Evolutionary conservation across 2,113 vertebrate genomes (phyloP), one percentile per base, ranked within the genome.

Genomic region (Peucedramus taeniatus): DNA sequence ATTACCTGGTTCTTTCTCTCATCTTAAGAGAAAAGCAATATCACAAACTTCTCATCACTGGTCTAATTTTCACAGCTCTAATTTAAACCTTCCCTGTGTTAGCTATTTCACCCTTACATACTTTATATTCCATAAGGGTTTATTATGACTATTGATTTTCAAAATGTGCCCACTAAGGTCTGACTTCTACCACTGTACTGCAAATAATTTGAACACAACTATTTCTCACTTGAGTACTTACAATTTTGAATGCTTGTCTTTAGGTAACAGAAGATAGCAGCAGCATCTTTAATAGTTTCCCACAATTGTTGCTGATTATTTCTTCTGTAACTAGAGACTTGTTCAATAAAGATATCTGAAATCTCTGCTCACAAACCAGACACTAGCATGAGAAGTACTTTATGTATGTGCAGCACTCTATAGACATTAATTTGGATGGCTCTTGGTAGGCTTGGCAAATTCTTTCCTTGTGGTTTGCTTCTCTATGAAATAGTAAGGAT

Each of bases 251-350:
- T 39, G 44, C 66, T 96, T 97, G 89, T 72, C 97, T 94, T 96
- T 85, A 95, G 17, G 75, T 57, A 79, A 51, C 63, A 54, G 68
- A 89, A 94, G 44, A 76, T n/a, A 71, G 50, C 39, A 83, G 20
- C 65, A 86, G 57, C 75, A 89, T 70, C 50, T 91, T 96, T 93
- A 95, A 84, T 96, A 96, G 77, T 91, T 97, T 97, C 50, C 56
- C 49, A 13, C 27, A 84, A 70, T n/a, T 97, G 79, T 64, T 94
- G 90, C 35, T 1, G 49, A 90, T 54, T 94, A 81, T 59, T 85
- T 89, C 45, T 81, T 94, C 76, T n/a, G 56, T 71, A 95, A 74
- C 54, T 89, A 74, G 92, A 94, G 89, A 81, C 54, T 39, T 57
- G 66, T 94, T 97, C 89, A 93, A 35, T 85, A 96, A 94, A 3